phyloP scores from a whole-genome alignment of 2,113 vertebrate genomes.

The Ursus arctos region DNA sequence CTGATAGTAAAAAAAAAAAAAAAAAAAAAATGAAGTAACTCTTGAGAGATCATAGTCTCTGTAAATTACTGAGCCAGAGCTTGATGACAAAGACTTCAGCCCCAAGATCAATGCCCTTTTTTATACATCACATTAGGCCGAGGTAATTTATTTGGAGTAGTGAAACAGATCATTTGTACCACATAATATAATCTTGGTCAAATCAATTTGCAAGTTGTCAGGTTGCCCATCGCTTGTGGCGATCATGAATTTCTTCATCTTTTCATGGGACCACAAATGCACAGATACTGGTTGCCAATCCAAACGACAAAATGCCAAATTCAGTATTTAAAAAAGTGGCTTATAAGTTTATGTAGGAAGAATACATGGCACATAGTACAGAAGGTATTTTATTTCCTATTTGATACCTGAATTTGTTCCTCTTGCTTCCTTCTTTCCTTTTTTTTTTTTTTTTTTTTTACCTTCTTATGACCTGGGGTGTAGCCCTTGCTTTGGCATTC shows the following conservation, averaged over 20 bases:
- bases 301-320: neutral
- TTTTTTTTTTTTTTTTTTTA: neutral
- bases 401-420: neutral
- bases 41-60: neutral
- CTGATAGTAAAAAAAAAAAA: neutral
- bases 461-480: neutral
- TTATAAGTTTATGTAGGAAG: neutral
- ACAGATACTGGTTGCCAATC: neutral
- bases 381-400: neutral
- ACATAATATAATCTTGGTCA: neutral
- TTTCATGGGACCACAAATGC: neutral
- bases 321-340: neutral
- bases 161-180: neutral
- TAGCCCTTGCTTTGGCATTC: neutral
- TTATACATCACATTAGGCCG: neutral
- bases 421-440: rapidly evolving
- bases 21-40: neutral
- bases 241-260: neutral
- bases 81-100: neutral
- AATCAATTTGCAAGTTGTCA: neutral
- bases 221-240: neutral
- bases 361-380: neutral
- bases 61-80: neutral
- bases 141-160: neutral
- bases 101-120: neutral